phyloP scores from a whole-genome alignment of 2,113 vertebrate species.

The Odontesthes bonariensis region DNA sequence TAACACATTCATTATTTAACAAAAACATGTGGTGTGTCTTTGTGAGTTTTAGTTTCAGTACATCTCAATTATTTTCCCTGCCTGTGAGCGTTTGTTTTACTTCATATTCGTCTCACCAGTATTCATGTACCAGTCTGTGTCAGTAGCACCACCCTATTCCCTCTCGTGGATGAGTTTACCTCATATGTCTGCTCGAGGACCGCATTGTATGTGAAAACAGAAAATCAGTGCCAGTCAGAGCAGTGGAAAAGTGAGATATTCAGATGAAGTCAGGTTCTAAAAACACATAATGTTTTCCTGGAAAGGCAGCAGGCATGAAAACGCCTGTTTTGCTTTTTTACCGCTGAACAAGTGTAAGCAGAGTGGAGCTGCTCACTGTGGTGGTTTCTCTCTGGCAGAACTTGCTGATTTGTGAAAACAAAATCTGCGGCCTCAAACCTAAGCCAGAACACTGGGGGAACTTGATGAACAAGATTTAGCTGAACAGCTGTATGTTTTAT shows the following conservation, averaged over 20 bases:
- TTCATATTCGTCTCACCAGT: conserved; percentile 27
- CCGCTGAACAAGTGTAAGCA: conserved; percentile 52
- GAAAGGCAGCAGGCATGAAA: conserved; percentile 38
- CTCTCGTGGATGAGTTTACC: conserved; percentile 26
- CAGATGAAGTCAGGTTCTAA: conserved; percentile 48
- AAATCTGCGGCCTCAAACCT: conserved; percentile 32
- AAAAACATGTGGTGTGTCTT: conserved; percentile 4
- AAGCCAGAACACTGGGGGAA: conserved; percentile 14
- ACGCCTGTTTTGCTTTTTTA: conserved; percentile 40
- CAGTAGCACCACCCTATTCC: conserved; percentile 35
- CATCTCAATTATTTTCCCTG: background rate
- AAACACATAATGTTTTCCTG: conserved; percentile 71
- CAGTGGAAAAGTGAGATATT: conserved; percentile 64
- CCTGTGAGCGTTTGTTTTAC: background rate
- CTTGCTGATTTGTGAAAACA: conserved; percentile 48
- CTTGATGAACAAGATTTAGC: conserved; percentile 15
- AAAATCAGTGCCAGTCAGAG: conserved; percentile 19
- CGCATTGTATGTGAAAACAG: conserved; percentile 3
- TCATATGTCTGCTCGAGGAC: conserved; percentile 28
- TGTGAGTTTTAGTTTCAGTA: background rate
- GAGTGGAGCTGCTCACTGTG: conserved; percentile 34
- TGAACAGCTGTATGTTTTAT: conserved; percentile 33
- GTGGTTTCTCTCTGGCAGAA: conserved; percentile 36
- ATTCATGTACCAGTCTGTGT: conserved; percentile 7
- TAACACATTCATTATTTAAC: background rate